Conservation (phyloP, 2,797 vertebrate species). For the Lepilemur septentrionalis region DNA sequence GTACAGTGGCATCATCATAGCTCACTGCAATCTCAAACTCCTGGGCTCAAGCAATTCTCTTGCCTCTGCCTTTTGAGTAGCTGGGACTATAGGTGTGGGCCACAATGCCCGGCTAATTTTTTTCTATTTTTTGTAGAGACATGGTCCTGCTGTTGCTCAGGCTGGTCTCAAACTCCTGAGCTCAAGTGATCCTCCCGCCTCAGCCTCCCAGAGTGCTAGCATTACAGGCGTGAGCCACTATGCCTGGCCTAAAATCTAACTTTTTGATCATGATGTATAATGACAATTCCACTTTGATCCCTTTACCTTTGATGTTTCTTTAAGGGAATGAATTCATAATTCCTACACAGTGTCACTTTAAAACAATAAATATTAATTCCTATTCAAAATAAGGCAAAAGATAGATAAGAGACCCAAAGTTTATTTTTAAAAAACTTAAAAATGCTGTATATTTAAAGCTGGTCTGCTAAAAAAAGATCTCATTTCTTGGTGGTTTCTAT, state of each 20-base stretch:
- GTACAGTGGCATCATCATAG: too few relatives aligned
- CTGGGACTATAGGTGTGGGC: too few relatives aligned
- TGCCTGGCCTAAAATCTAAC: neutral
- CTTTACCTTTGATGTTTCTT: neutral
- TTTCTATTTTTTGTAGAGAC: too few relatives aligned
- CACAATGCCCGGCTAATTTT: accelerated
- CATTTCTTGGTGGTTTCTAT: neutral
- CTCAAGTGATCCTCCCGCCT: too few relatives aligned
- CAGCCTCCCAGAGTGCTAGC: too few relatives aligned
- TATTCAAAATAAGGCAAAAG: slow-evolving; percentile 5
- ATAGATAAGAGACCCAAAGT: neutral
- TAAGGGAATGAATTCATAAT: neutral
- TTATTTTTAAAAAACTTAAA: neutral
- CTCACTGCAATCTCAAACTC: too few relatives aligned
- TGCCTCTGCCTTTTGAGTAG: too few relatives aligned
- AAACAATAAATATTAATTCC: neutral
- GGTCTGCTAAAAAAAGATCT: neutral
- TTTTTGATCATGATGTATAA: neutral
- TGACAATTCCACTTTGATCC: neutral
- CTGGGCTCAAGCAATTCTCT: too few relatives aligned
- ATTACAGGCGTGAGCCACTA: too few relatives aligned
- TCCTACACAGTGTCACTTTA: neutral
- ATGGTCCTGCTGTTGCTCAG: too few relatives aligned
- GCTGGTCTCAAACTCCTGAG: too few relatives aligned
- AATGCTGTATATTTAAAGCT: neutral